These are phyloP conservation scores for Diarsia rubi DNA, from an alignment of 2,888 invertebrate species.

Conservation along the genomic window DNA sequence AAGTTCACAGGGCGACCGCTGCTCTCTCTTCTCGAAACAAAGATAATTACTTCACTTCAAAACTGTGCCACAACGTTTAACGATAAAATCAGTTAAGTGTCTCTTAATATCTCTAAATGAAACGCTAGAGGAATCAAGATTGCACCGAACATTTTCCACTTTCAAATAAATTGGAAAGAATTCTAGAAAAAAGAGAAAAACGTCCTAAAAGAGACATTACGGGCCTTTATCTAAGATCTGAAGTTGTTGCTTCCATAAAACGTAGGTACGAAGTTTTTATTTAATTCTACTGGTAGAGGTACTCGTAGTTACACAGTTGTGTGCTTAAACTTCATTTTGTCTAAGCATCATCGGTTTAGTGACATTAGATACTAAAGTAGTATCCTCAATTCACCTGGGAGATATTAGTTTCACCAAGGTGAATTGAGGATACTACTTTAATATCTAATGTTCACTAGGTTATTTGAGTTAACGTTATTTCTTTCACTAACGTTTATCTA, in stretches of 20 bases:
- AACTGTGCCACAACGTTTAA: conserved; percentile 5
- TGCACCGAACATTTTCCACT: conserved; percentile 33
- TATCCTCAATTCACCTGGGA: too few species aligned
- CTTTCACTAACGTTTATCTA: too few species aligned
- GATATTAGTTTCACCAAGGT: too few species aligned
- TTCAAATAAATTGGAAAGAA: conserved; percentile 56
- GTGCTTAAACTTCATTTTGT: neutral
- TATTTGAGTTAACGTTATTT: too few species aligned
- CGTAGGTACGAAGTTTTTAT: conserved; percentile 23
- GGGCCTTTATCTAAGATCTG: conserved; percentile 33
- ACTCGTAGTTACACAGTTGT: neutral
- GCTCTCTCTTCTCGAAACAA: too few species aligned
- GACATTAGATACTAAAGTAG: too few species aligned
- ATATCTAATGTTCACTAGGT: too few species aligned
- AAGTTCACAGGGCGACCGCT: too few species aligned
- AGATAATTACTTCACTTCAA: neutral
- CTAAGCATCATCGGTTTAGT: too few species aligned
- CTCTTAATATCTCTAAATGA: conserved; percentile 39
- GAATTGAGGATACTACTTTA: too few species aligned
- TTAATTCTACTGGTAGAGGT: conserved; percentile 10
- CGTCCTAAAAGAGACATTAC: conserved; percentile 23
- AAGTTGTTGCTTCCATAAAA: conserved; percentile 42
- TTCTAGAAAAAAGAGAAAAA: conserved; percentile 34
- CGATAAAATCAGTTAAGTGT: conserved; percentile 34
- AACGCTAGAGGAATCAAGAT: conserved; percentile 51